A percentile compares a stretch with the other conserved stretches of the same genome.
phyloP scores from a whole-genome alignment of 2,113 vertebrate genomes.

The Butastur rufipennis region DNA sequence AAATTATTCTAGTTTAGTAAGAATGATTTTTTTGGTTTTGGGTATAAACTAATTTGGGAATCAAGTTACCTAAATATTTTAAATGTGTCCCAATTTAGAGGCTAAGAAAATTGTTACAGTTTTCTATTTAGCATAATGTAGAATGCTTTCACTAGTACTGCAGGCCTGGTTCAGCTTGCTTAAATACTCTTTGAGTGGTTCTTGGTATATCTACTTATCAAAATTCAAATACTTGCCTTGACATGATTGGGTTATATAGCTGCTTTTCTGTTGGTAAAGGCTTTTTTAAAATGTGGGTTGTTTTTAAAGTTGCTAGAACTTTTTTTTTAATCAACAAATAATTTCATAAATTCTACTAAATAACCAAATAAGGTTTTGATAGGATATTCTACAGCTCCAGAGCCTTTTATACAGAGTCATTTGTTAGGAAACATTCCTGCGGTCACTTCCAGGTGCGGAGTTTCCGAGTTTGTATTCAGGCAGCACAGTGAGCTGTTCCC shows the following conservation, averaged over 20 bases:
- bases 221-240: background rate
- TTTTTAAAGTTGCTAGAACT: conserved; percentile 2
- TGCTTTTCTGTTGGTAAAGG: background rate
- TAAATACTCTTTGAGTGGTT: background rate
- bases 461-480: background rate
- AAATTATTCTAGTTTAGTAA: background rate
- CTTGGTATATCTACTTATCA: background rate
- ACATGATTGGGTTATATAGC: background rate
- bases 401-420: background rate
- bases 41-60: background rate
- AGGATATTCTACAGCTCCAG: background rate
- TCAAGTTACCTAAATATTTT: background rate
- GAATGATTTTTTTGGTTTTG: background rate
- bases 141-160: background rate
- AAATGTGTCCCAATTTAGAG: background rate
- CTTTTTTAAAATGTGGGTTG: background rate
- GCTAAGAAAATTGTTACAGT: background rate
- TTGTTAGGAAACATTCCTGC: background rate
- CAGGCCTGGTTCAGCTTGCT: background rate
- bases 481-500: background rate
- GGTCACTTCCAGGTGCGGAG: fast-evolving
- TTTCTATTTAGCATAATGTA: background rate
- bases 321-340: background rate
- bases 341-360: conserved; percentile 17
- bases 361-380: background rate